Conservation (phyloP, 2,113 vertebrate genomes). For the Neoarius graeffei region DNA sequence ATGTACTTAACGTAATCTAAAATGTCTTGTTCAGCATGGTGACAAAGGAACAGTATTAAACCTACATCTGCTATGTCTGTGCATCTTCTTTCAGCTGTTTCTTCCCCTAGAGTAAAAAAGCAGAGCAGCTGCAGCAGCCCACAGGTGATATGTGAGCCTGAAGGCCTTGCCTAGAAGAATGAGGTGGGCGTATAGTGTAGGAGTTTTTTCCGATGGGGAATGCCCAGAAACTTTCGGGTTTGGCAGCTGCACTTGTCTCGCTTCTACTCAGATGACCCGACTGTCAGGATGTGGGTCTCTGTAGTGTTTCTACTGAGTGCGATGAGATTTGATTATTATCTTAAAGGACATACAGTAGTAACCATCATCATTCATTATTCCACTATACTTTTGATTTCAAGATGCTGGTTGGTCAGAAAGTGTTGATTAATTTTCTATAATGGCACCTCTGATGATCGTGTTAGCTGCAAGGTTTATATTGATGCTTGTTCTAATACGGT, state of each 20-base stretch:
- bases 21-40: not conserved
- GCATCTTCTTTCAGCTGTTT: conserved; percentile 37
- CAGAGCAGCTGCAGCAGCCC: conserved; percentile 36
- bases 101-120: conserved; percentile 26
- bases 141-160: conserved; percentile 43
- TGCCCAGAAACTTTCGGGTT: conserved; percentile 26
- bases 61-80: not conserved
- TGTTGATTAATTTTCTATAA: not conserved
- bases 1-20: not conserved
- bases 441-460: not conserved
- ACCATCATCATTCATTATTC: not conserved
- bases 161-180: conserved; percentile 42
- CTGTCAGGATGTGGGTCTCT: not conserved
- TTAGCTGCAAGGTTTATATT: not conserved
- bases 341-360: not conserved
- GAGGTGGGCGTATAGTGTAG: conserved; percentile 43
- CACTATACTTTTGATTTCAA: not conserved
- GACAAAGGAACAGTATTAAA: conserved; percentile 13
- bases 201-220: conserved; percentile 38
- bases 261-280: not conserved
- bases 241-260: conserved; percentile 26
- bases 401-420: not conserved
- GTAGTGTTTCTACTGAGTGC: conserved; percentile 1
- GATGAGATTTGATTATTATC: not conserved
- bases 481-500: not conserved